Conservation (phyloP, 2,888 invertebrate genomes). For the Drosophila testacea region DNA sequence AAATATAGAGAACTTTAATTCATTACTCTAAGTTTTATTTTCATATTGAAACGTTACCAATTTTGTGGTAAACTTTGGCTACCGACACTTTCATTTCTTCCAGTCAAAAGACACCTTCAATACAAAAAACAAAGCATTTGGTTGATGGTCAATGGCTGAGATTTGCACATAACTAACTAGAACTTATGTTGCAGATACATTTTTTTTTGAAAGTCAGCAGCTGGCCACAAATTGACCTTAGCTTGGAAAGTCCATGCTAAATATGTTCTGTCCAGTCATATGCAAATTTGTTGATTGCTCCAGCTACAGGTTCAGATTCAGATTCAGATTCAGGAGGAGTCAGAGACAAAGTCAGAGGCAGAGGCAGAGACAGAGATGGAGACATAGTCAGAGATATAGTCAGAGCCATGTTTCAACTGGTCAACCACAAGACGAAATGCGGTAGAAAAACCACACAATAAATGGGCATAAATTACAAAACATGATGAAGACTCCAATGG, state of each 20-base stretch:
- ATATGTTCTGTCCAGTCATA: conserved; percentile 48
- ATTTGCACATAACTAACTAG: conserved; percentile 43
- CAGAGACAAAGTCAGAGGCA: not conserved
- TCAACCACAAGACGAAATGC: conserved; percentile 74
- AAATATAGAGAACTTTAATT: too few relatives aligned
- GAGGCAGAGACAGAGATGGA: not conserved
- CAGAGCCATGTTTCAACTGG: conserved; percentile 52
- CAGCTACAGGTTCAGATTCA: conserved; percentile 34
- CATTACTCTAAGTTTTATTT: too few relatives aligned
- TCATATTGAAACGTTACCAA: too few relatives aligned
- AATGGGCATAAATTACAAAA: conserved; percentile 79
- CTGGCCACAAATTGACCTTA: conserved; percentile 68
- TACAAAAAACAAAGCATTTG: too few relatives aligned
- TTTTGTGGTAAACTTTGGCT: too few relatives aligned
- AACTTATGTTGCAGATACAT: conserved; percentile 37
- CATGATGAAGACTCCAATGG: conserved; percentile 63
- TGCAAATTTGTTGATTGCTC: conserved; percentile 68
- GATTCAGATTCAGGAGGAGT: conserved; percentile 8
- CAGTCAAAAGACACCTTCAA: too few relatives aligned
- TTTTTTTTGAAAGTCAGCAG: conserved; percentile 58
- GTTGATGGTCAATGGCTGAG: conserved; percentile 3
- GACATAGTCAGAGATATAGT: conserved; percentile 6
- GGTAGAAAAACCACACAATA: conserved; percentile 77
- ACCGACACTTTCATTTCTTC: too few relatives aligned
- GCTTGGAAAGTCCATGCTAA: conserved; percentile 22